Base-by-base conservation (phyloP, 2,113 vertebrate species). In the Gasterosteus aculeatus region DNA sequence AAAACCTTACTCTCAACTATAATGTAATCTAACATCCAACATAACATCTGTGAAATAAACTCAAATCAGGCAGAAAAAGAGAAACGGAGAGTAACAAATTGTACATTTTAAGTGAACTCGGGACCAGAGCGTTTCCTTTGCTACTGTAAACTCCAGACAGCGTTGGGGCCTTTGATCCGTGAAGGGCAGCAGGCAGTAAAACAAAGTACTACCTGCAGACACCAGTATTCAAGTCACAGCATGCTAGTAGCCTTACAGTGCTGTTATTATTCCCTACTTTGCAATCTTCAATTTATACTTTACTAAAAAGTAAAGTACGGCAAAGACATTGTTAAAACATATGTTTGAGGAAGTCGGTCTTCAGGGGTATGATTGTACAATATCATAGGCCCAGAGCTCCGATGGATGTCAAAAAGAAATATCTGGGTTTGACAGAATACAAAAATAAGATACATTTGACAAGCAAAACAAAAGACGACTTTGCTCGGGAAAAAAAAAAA, bases 111-210 rank as follows among this genome's bases (percentile, higher is more conserved):
- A 68, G 54, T 3, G 72, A 77, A 41, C 76, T 73, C 89, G 84
- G 69, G 84, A 72, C 80, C 72, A 41, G 63, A 69, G 72, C 41
- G 83, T 82, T 89, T 88, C 86, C 85, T 80, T 42, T 73, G 78
- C 88, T 90, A 87, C 90, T 90, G 89, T 84, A 86, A 91, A 90
- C 78, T 74, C 51, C 69, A 79, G 67, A 82, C 84, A 69, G 72
- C 22, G 64, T 74, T 44, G 75, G 22, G 54, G 68, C 35, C 83
- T 90, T 91, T 88, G 72, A 92, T 90, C 87, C 65, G 51, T 16
- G 16, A 80, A 71, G 2, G n/a, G 67, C 69, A 85, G 66, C 71
- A 81, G 81, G 72, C 74, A 61, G 35, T 88, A 90, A 89, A 89
- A 71, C 57, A 51, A 82, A 78, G 5, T 38, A 84, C 54, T 82